Conservation (phyloP, 1,140 invertebrate species). For the Caenorhabditis briggsae region DNA sequence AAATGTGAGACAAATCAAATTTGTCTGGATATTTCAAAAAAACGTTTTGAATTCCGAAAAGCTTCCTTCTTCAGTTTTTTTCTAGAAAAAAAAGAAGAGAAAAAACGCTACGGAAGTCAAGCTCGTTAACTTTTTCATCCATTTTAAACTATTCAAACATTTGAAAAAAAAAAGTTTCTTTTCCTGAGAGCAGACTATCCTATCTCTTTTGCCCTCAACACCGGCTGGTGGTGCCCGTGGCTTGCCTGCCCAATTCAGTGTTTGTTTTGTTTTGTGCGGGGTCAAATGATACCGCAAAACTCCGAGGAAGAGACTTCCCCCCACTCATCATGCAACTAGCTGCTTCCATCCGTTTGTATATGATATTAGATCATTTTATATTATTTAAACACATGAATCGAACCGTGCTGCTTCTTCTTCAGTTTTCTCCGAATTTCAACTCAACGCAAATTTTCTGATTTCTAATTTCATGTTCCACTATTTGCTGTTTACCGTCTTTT, state of each 20-base stretch:
- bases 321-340: constrained; percentile 26
- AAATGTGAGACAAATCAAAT: too few relatives aligned
- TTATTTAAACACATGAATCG: constrained; percentile 2
- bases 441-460: background rate
- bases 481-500: constrained; percentile 21
- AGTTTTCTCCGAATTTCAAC: background rate
- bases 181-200: background rate
- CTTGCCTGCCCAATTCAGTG: constrained; percentile 29
- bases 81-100: background rate
- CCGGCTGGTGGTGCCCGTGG: background rate
- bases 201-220: background rate
- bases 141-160: background rate
- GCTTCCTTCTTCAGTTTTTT: too few relatives aligned
- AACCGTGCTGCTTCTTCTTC: background rate
- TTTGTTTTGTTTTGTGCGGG: constrained; percentile 19
- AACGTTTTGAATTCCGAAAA: too few relatives aligned
- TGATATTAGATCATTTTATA: constrained; percentile 46
- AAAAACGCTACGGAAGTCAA: background rate
- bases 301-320: background rate
- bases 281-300: constrained; percentile 33
- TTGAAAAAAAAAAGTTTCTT: background rate
- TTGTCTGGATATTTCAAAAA: too few relatives aligned
- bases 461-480: background rate
- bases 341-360: constrained; percentile 32
- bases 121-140: constrained; percentile 39